A percentile compares a stretch with the other conserved stretches of the same genome.
These are phyloP conservation scores for Heliconius erato DNA, from an alignment of 2,888 invertebrate genomes.

Conservation along the genomic window DNA sequence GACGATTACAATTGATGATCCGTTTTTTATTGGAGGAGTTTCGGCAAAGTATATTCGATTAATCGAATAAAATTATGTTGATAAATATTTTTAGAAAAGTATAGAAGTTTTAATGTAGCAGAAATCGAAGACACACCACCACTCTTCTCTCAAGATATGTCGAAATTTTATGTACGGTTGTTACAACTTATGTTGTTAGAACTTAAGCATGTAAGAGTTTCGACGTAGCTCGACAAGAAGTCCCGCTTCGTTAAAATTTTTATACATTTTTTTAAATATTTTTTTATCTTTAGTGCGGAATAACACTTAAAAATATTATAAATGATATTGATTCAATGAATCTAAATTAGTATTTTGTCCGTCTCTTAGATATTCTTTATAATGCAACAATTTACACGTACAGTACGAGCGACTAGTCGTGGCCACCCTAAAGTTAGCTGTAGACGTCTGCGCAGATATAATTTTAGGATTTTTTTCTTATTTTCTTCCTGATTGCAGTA, in stretches of 20 bases:
- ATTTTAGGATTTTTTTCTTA: neutral
- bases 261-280: neutral
- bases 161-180: neutral
- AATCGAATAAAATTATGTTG: neutral
- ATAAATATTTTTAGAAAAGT: neutral
- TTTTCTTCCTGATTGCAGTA: neutral
- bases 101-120: neutral
- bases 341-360: neutral
- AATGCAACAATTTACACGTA: neutral
- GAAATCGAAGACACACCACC: neutral
- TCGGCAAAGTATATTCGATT: neutral
- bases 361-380: neutral
- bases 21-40: neutral
- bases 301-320: neutral
- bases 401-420: neutral
- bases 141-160: neutral
- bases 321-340: neutral
- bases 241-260: neutral
- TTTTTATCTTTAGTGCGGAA: neutral
- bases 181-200: neutral
- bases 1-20: neutral
- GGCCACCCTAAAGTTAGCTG: neutral
- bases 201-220: neutral
- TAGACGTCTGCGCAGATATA: neutral
- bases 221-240: neutral